Evolutionary conservation across 2,888 invertebrate species (phyloP).

Genomic region (Plutella xylostella): DNA sequence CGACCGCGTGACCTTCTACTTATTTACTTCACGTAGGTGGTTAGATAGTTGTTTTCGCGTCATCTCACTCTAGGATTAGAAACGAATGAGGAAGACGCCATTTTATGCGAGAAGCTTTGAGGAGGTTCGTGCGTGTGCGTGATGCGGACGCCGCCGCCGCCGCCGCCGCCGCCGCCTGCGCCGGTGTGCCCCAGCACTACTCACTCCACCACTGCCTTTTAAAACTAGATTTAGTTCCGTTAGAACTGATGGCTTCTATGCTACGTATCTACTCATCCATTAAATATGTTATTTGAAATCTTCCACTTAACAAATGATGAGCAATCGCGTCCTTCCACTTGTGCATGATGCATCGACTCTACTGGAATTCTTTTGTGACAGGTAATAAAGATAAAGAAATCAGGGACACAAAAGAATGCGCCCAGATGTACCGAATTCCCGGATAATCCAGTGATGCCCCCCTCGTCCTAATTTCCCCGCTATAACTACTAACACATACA

Average conservation of each 20-base stretch:
- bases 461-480: no score
- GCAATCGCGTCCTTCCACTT: no score
- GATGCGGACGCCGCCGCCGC: not conserved
- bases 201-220: not conserved
- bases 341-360: no score
- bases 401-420: no score
- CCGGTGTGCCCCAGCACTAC: not conserved
- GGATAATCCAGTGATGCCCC: no score
- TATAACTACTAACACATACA: no score
- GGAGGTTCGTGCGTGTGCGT: slow-evolving; percentile 2
- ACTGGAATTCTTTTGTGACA: no score
- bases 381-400: no score
- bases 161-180: not conserved
- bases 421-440: no score
- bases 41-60: slow-evolving; percentile 61
- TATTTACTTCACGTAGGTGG: slow-evolving; percentile 51
- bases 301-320: slow-evolving; percentile 18
- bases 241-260: slow-evolving; percentile 2
- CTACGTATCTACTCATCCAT: not conserved
- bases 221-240: slow-evolving; percentile 8
- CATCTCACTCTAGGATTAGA: slow-evolving; percentile 54
- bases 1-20: slow-evolving; percentile 57
- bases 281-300: slow-evolving; percentile 1
- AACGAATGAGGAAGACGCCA: slow-evolving; percentile 43
- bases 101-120: slow-evolving; percentile 19